phyloP scores from a whole-genome alignment of 2,797 vertebrate genomes.

The Bufotes viridis region DNA sequence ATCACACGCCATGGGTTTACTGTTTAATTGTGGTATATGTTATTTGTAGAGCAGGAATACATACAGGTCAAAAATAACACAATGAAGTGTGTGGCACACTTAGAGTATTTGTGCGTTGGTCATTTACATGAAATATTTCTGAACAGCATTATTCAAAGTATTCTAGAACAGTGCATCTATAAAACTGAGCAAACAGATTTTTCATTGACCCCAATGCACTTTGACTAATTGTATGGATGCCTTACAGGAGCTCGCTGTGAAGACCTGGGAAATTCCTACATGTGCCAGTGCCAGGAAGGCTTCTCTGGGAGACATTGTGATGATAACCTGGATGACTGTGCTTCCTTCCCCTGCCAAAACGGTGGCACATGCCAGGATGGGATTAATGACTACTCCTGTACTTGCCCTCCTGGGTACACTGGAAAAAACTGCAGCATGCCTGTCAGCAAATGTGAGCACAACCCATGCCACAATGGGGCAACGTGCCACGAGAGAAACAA shows the following conservation, averaged over 20 bases:
- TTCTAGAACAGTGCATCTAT: neutral
- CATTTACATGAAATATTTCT: neutral
- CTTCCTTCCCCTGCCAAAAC: slow-evolving; percentile 86
- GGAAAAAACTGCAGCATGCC: slow-evolving; percentile 93
- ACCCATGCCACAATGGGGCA: slow-evolving; percentile 95
- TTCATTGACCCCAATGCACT: neutral
- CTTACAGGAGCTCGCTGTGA: slow-evolving; percentile 88
- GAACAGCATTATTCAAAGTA: neutral
- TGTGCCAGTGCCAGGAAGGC: slow-evolving; percentile 90
- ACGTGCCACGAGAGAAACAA: slow-evolving; percentile 91
- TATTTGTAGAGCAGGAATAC: neutral
- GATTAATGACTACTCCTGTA: slow-evolving; percentile 86
- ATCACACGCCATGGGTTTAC: neutral
- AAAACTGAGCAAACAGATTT: neutral
- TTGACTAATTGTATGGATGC: slow-evolving; percentile 50
- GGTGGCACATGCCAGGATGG: slow-evolving; percentile 93
- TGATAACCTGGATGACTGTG: slow-evolving; percentile 84
- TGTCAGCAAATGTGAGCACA: slow-evolving; percentile 88
- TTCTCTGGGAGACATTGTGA: slow-evolving; percentile 90
- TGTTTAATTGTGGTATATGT: neutral
- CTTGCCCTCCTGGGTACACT: slow-evolving; percentile 90
- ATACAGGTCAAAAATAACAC: neutral
- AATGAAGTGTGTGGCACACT: neutral
- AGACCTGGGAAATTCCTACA: slow-evolving; percentile 90
- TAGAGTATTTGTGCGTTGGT: neutral